Conservation (phyloP, 2,888 invertebrate species). For the Lysandra coridon region DNA sequence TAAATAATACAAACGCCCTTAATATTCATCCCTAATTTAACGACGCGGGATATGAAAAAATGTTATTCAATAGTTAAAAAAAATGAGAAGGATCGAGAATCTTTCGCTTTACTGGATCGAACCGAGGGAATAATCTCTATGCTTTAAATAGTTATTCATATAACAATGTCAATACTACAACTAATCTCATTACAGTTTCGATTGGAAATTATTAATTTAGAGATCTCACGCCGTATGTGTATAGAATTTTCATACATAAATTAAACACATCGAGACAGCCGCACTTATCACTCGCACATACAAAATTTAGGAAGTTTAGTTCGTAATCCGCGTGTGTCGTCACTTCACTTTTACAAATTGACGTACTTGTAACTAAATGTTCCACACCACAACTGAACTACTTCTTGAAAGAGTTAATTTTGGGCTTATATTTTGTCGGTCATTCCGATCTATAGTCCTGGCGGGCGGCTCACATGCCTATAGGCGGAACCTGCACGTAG, state of each 20-base stretch:
- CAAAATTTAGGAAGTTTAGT: constrained; percentile 52
- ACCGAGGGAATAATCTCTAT: constrained; percentile 76
- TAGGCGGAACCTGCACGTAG: constrained; percentile 96
- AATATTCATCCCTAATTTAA: constrained; percentile 81
- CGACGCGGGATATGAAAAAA: constrained; percentile 80
- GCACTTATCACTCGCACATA: constrained; percentile 67
- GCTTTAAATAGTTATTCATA: constrained; percentile 74
- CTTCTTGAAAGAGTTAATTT: constrained; percentile 58
- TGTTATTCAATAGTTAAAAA: constrained; percentile 80
- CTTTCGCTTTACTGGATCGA: constrained; percentile 66
- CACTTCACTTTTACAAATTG: constrained; percentile 69
- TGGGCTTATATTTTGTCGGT: constrained; percentile 67
- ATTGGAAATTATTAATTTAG: constrained; percentile 74
- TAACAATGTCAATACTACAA: constrained; percentile 80
- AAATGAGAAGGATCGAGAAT: constrained; percentile 79
- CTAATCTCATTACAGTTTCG: constrained; percentile 79
- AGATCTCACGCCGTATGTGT: constrained; percentile 68
- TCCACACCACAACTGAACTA: constrained; percentile 49
- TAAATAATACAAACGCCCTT: constrained; percentile 81
- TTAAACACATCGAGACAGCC: constrained; percentile 75
- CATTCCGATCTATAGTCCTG: constrained; percentile 69
- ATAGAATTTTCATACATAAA: constrained; percentile 60
- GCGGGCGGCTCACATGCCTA: constrained; percentile 84
- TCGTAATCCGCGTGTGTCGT: constrained; percentile 51
- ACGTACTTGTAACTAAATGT: constrained; percentile 61